Base-by-base conservation (phyloP, 1,140 invertebrate species). In the Cardiocondyla obscurior region DNA sequence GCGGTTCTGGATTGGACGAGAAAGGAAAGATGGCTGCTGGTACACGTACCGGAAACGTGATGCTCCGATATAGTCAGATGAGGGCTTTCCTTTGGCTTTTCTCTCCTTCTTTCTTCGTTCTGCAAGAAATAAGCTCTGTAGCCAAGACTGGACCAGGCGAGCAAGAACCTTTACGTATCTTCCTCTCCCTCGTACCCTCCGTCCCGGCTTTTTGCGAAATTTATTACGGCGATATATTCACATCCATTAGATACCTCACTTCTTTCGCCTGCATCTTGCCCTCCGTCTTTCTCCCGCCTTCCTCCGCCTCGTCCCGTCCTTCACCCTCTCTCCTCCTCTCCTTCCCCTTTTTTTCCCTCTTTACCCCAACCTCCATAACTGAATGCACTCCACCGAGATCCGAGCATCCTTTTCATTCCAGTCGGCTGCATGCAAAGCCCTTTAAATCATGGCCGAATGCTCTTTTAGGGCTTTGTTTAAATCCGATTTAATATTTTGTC, bases 141-240 rank as follows among this genome's bases (percentile, higher is more conserved):
- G 87, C 77, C 62, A 82, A 74, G 51, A 85, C 79, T 77, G 76
- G 79, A 77, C 60, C 76, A 57, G 53, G 67, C 51, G 49, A 62
- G 51, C 57, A 62, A 55, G 64, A 53, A 85, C 77, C 82, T 72
- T 84, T 72, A 30, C 69, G 46, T 57, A 65, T 49, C 72, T 55
- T 49, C 55, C 28, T 49, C 36, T 81, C 84, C 76, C n/a, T n/a
- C n/a, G n/a, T n/a, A n/a, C n/a, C n/a, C 84, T 14, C 39, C 77
- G 86, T 89, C n/a, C n/a, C 70, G 82, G 91, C 91, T 94, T 94
- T 93, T 94, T 93, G 91, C 90, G 87, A 93, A 94, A 94, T 94
- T 94, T 94, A 94, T 94, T 93, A 90, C 94, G 22, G 91, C 93
- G 93, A 94, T 94, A 94, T 94, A 94, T 94, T 94, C 93, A 90